Conservation (phyloP, 1,140 invertebrate species). For the Mizuhopecten yessoensis region DNA sequence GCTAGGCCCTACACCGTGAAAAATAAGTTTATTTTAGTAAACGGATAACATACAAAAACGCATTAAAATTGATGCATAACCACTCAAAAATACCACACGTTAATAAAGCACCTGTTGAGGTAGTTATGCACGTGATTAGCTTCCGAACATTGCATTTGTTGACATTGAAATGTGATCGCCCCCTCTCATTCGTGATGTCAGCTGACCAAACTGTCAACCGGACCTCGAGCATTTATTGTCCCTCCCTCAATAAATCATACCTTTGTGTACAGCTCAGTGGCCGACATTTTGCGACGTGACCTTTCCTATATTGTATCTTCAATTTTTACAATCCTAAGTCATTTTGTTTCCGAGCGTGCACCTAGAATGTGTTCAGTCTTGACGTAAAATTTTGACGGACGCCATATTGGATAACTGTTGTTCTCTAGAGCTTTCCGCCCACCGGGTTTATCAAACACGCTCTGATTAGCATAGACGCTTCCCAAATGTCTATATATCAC, state of each 20-base stretch:
- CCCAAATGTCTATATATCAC: background rate
- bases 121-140: background rate
- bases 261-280: background rate
- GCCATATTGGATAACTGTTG: conserved; percentile 9
- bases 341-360: background rate
- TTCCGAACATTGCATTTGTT: background rate
- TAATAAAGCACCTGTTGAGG: background rate
- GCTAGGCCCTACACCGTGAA: too few relatives aligned
- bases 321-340: background rate
- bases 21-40: too few relatives aligned
- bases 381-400: background rate
- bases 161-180: conserved; percentile 4
- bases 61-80: too few relatives aligned
- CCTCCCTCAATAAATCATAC: background rate
- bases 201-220: background rate
- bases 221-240: background rate
- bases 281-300: background rate
- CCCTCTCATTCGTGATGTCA: background rate
- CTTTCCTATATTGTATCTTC: background rate
- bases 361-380: background rate
- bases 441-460: background rate
- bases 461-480: background rate
- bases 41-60: too few relatives aligned
- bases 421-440: conserved; percentile 14
- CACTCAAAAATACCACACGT: background rate